Evolutionary conservation across 2,113 vertebrate genomes (phyloP).

Genomic region (Actinemys pallida): DNA sequence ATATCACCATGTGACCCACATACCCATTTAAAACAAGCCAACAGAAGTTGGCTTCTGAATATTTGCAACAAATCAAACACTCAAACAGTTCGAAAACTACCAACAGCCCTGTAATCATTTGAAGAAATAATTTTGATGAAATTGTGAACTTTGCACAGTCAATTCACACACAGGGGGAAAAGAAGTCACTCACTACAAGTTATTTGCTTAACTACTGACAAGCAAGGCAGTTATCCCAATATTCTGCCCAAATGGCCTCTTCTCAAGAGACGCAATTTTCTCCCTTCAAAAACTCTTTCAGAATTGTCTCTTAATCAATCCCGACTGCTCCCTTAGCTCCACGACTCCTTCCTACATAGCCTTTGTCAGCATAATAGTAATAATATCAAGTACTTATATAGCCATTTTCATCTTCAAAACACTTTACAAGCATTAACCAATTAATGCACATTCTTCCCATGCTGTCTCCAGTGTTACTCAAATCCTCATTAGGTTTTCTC

Average conservation of each 20-base stretch:
- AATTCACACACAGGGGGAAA: neutral
- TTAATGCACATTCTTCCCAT: neutral
- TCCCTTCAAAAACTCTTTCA: constrained; percentile 42
- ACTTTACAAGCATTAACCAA: constrained; percentile 44
- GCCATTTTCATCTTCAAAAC: constrained; percentile 41
- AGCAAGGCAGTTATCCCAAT: neutral
- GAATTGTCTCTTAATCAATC: constrained; percentile 47
- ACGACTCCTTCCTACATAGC: neutral
- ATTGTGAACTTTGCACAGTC: neutral
- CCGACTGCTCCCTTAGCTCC: constrained; percentile 11
- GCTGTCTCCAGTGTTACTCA: neutral
- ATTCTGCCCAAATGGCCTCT: neutral
- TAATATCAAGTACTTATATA: neutral
- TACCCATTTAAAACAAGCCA: neutral
- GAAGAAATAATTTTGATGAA: neutral
- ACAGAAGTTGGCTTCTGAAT: rapidly evolving
- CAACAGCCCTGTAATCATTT: neutral
- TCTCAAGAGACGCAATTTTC: constrained; percentile 33
- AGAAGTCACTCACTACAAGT: neutral
- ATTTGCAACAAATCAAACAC: neutral
- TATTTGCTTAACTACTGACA: neutral
- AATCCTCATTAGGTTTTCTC: neutral
- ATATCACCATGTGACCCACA: neutral
- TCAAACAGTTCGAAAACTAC: neutral
- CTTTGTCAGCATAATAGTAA: constrained; percentile 43